Evolutionary conservation across 1,140 invertebrate species (phyloP).

Genomic region (Diorhabda carinulata): DNA sequence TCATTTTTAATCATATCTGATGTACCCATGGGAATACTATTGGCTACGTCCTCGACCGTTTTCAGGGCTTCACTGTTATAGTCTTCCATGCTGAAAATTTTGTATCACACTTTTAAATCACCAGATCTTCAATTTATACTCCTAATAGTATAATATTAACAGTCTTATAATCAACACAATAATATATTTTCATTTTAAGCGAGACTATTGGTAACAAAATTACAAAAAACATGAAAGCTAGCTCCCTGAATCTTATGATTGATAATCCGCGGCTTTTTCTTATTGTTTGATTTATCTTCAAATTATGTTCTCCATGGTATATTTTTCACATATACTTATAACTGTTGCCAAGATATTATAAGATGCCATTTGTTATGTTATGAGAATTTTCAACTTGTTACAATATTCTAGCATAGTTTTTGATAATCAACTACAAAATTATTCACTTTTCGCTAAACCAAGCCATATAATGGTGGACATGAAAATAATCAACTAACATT

Average conservation of each 20-base stretch:
- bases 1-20: constrained; percentile 4
- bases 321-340: constrained; percentile 9
- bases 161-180: neutral
- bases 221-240: neutral
- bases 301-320: constrained; percentile 8
- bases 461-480: constrained; percentile 36
- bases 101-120: neutral
- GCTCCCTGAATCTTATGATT: constrained; percentile 6
- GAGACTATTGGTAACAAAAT: constrained; percentile 8
- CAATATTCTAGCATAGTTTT: constrained; percentile 1
- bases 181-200: constrained; percentile 14
- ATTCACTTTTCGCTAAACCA: constrained; percentile 24
- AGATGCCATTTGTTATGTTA: neutral
- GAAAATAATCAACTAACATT: constrained; percentile 8
- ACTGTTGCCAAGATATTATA: neutral
- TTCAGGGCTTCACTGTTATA: constrained; percentile 7
- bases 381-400: neutral
- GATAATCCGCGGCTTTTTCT: constrained; percentile 33
- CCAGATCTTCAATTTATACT: neutral
- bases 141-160: neutral
- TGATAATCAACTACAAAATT: constrained; percentile 6
- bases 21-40: constrained; percentile 3
- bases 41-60: constrained; percentile 5
- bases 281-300: constrained; percentile 30
- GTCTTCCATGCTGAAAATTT: constrained; percentile 6